Percentiles rank a stretch among this genome's conserved stretches.
These are phyloP conservation scores for Melolontha melolontha DNA, from an alignment of 2,888 invertebrate genomes.

Conservation along the genomic window DNA sequence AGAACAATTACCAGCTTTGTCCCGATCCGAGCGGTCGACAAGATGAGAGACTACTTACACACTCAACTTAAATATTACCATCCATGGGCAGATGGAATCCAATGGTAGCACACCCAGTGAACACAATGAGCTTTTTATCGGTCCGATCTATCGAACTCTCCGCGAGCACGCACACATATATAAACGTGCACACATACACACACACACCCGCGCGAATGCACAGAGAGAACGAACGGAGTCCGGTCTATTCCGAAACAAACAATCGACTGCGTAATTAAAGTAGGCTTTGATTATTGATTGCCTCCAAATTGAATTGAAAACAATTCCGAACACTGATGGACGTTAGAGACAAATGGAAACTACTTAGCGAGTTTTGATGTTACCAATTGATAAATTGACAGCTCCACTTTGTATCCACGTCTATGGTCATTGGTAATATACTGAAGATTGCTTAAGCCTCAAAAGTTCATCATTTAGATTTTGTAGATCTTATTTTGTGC, in stretches of 20 bases:
- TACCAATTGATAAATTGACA: slow-evolving; percentile 59
- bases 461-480: neutral
- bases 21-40: slow-evolving; percentile 32
- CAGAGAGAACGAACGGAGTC: slow-evolving; percentile 25
- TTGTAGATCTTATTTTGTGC: neutral
- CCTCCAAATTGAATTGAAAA: slow-evolving; percentile 53
- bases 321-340: slow-evolving; percentile 53
- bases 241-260: slow-evolving; percentile 41
- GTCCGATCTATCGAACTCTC: slow-evolving; percentile 40
- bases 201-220: slow-evolving; percentile 5
- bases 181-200: slow-evolving; percentile 3
- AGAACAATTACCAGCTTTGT: slow-evolving; percentile 33
- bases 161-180: slow-evolving; percentile 1
- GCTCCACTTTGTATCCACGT: slow-evolving; percentile 54
- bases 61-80: slow-evolving; percentile 35
- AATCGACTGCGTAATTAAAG: slow-evolving; percentile 49
- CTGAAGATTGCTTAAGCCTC: slow-evolving; percentile 6
- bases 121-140: slow-evolving; percentile 45
- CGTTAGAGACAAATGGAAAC: slow-evolving; percentile 57
- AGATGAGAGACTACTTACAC: slow-evolving; percentile 31
- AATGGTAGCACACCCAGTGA: slow-evolving; percentile 44
- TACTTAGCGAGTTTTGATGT: slow-evolving; percentile 59
- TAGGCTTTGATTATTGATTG: slow-evolving; percentile 58
- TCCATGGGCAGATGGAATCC: slow-evolving; percentile 38
- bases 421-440: slow-evolving; percentile 32